Base-by-base conservation (phyloP, 2,797 vertebrate genomes). In the Lacerta bilineata region DNA sequence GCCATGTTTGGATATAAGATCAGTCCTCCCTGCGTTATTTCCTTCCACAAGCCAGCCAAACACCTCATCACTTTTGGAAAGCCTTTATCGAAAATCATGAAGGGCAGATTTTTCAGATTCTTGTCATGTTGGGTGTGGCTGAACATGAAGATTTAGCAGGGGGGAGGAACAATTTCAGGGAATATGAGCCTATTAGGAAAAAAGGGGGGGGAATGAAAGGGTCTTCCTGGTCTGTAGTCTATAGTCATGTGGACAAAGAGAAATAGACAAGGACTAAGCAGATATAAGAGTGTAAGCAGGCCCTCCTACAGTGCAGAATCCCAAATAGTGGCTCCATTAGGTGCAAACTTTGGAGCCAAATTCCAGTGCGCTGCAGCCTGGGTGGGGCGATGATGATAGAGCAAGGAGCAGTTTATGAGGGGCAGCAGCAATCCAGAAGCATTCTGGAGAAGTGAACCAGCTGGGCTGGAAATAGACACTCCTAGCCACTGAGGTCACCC, bases 51-150 rank as follows among this genome's bases (percentile, higher is more conserved):
- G 8, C 89, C 86, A 93, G 80, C 68, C 50, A 41, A 92, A 71
- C 78, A 93, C 86, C 71, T 91, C 77, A 50, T 91, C 89, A 87
- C 46, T 80, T 23, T 46, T 74, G 69, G 90, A 87, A 25, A 27
- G 84, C 27, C 5, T 15, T 91, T 90, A 87, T 0, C 87, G 84
- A 88, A 91, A 77, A 64, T 0, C 88, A 81, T 92, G 81, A 93
- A 90, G n/a, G 1, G 7, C 5, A 90, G 84, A 68, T 91, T 82
- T 84, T 90, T 91, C 84, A 55, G 81, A 89, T 90, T 93, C 74
- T 55, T 82, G 78, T 69, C 46, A 41, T 0, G 0, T 0, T 83
- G 64, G 39, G 93, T 93, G 71, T n/a, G n/a, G 59, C 18, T 90
- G 64, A 90, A 84, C 89, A 36, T 11, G n/a, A 76, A 3, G 43